Evolutionary conservation across 2,888 invertebrate genomes (phyloP).

Genomic region (Rhaphigaster nebulosa): DNA sequence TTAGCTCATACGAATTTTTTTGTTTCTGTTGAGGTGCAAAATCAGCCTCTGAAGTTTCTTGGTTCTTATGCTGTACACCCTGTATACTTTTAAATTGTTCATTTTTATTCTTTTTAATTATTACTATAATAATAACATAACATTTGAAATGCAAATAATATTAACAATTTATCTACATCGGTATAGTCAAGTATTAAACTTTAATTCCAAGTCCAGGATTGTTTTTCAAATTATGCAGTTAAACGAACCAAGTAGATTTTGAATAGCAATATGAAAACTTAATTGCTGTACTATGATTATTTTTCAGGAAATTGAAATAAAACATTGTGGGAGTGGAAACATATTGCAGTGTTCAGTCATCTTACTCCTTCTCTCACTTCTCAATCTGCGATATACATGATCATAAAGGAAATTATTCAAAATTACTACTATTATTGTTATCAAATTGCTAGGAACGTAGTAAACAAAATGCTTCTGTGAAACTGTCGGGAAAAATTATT

Average conservation of each 20-base stretch:
- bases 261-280: neutral
- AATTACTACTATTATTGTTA: slow-evolving; percentile 62
- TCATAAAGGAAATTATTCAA: slow-evolving; percentile 60
- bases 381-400: slow-evolving; percentile 60
- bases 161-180: too few species aligned
- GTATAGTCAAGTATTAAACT: too few species aligned
- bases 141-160: too few species aligned
- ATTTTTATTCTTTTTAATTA: too few species aligned
- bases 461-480: slow-evolving; percentile 61
- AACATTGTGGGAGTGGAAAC: slow-evolving; percentile 73
- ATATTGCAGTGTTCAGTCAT: slow-evolving; percentile 59
- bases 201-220: too few species aligned
- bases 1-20: too few species aligned
- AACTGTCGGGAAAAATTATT: slow-evolving; percentile 57
- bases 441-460: slow-evolving; percentile 62
- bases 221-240: neutral
- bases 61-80: too few species aligned
- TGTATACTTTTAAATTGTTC: too few species aligned
- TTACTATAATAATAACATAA: too few species aligned
- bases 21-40: too few species aligned
- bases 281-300: neutral
- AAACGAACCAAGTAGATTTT: neutral
- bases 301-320: slow-evolving; percentile 77
- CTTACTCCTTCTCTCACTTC: slow-evolving; percentile 60
- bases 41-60: too few species aligned